Evolutionary conservation across 1,140 invertebrate species (phyloP).

Genomic region (Lutraria rhynchaena): DNA sequence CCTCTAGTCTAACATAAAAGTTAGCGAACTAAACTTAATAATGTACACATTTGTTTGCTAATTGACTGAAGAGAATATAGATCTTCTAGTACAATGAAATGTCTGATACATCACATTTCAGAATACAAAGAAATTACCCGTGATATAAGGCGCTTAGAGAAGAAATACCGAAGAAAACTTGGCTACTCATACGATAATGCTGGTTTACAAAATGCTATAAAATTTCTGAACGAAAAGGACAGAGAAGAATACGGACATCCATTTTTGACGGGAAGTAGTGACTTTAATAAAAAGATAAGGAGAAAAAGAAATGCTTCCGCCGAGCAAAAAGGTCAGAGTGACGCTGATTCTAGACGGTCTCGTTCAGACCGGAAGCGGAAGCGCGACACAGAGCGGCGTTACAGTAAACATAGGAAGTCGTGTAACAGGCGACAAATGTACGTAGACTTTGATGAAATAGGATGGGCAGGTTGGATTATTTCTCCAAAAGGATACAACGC

Average conservation of each 20-base stretch:
- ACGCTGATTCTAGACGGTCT: slow-evolving; percentile 23
- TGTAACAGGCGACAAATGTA: slow-evolving; percentile 81
- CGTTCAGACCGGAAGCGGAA: slow-evolving; percentile 61
- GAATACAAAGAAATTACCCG: slow-evolving; percentile 75
- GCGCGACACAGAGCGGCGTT: slow-evolving; percentile 67
- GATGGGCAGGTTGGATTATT: slow-evolving; percentile 85
- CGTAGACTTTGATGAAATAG: slow-evolving; percentile 86
- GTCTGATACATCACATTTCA: slow-evolving; percentile 42
- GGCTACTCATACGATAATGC: slow-evolving; percentile 40
- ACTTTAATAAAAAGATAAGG: slow-evolving; percentile 21
- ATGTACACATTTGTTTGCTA: too few species aligned
- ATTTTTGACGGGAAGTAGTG: slow-evolving; percentile 56
- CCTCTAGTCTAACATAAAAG: too few species aligned
- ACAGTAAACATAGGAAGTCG: slow-evolving; percentile 66
- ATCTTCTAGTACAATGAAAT: too few species aligned
- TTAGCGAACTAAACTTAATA: too few species aligned
- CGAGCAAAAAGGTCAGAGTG: background rate
- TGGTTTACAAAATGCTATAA: slow-evolving; percentile 68
- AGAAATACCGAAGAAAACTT: slow-evolving; percentile 43
- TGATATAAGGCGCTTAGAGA: slow-evolving; percentile 67
- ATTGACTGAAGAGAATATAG: too few species aligned
- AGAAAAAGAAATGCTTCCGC: slow-evolving; percentile 36
- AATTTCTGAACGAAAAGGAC: slow-evolving; percentile 74
- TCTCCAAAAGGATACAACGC: slow-evolving; percentile 87
- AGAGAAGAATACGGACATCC: slow-evolving; percentile 64